phyloP scores from a whole-genome alignment of 2,113 vertebrate genomes.

The Rhinopomastus cyanomelas region DNA sequence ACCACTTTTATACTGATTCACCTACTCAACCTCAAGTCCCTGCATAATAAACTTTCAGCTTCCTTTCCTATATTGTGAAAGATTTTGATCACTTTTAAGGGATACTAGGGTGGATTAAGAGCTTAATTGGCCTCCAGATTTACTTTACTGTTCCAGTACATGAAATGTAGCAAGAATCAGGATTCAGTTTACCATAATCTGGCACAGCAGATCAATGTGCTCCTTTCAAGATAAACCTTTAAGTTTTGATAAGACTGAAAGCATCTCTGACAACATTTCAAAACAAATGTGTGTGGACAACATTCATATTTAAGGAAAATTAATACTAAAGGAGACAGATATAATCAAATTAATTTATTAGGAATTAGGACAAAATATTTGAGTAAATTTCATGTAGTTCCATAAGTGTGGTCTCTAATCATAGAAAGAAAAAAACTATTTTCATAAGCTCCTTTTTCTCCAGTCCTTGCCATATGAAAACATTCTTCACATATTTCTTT shows the following conservation, averaged over 20 bases:
- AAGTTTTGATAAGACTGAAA: background rate
- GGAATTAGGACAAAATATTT: background rate
- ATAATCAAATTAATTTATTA: background rate
- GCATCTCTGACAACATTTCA: background rate
- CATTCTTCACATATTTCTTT: background rate
- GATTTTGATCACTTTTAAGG: background rate
- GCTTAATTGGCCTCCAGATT: background rate
- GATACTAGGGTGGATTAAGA: background rate
- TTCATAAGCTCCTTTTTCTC: background rate
- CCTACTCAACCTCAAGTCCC: background rate
- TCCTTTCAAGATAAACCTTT: background rate
- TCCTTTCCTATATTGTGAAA: background rate
- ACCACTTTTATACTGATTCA: background rate
- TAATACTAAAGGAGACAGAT: background rate
- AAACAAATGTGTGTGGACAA: background rate
- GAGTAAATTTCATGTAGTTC: background rate
- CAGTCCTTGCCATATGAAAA: background rate
- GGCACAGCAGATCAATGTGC: background rate
- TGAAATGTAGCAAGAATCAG: background rate
- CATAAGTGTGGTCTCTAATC: accelerated
- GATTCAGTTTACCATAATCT: background rate
- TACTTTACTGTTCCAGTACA: background rate
- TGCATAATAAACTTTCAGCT: background rate
- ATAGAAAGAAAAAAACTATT: background rate
- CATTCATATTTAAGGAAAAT: background rate